A percentile compares a stretch with the other conserved stretches of the same genome.
Conservation (phyloP, 2,797 vertebrate genomes). For the Chelon labrosus region DNA sequence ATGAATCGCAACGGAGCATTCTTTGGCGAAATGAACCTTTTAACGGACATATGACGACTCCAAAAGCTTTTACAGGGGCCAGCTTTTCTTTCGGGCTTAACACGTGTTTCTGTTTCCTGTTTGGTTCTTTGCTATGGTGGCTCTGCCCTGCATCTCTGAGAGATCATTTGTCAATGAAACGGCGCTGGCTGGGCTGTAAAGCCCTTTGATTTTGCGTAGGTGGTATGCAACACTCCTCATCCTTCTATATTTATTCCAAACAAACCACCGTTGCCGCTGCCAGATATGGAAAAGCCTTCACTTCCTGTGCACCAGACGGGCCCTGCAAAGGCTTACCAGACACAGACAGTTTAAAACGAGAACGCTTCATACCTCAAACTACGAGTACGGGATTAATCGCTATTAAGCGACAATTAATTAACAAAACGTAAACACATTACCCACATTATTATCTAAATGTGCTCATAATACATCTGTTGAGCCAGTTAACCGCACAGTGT, state of each 20-base stretch:
- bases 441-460: background rate
- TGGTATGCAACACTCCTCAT: conserved; percentile 47
- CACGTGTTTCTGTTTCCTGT: background rate
- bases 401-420: conserved; percentile 6
- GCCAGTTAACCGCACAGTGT: background rate
- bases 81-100: conserved; percentile 7
- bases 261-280: conserved; percentile 43
- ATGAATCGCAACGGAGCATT: background rate
- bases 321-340: conserved; percentile 42
- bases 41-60: background rate
- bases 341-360: conserved; percentile 25
- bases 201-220: conserved; percentile 54
- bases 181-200: conserved; percentile 39
- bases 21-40: conserved; percentile 4
- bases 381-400: background rate
- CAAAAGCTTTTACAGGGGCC: background rate
- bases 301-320: conserved; percentile 50
- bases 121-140: background rate
- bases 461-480: background rate
- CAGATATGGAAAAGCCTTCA: conserved; percentile 54
- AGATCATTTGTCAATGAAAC: conserved; percentile 51
- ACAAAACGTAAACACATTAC: background rate
- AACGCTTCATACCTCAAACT: conserved; percentile 9
- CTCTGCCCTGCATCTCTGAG: conserved; percentile 14
- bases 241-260: conserved; percentile 68